A percentile compares a stretch with the other conserved stretches of the same genome.
Evolutionary conservation across 2,113 vertebrate species (phyloP).

Genomic region (Turdus rufiventris): DNA sequence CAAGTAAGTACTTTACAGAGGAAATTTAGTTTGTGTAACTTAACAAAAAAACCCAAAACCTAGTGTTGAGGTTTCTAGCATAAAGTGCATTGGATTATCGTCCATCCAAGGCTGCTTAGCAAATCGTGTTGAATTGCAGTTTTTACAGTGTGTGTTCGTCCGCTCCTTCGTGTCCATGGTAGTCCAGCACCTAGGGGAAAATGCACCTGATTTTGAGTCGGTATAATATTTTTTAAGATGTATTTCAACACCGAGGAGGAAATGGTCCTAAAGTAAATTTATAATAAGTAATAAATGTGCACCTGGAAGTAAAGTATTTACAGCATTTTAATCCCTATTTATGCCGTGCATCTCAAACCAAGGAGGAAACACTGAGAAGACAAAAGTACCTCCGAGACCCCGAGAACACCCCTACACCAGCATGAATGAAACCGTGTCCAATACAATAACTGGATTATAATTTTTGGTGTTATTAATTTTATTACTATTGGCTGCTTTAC

Average conservation of each 20-base stretch:
- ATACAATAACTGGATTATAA: constrained; percentile 76
- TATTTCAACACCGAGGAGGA: constrained; percentile 69
- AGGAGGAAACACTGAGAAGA: constrained; percentile 74
- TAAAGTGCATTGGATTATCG: constrained; percentile 52
- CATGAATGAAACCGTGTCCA: constrained; percentile 75
- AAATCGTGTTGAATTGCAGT: constrained; percentile 2
- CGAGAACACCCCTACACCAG: constrained; percentile 68
- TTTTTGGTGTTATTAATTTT: constrained; percentile 56
- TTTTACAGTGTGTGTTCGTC: constrained; percentile 5
- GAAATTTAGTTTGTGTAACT: constrained; percentile 66
- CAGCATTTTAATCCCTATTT: constrained; percentile 66
- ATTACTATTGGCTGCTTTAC: constrained; percentile 58
- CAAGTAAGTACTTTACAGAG: constrained; percentile 77
- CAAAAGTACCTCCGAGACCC: constrained; percentile 69
- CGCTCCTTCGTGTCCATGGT: neutral
- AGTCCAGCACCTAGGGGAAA: constrained; percentile 19
- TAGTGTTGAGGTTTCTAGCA: constrained; percentile 37
- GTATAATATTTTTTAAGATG: constrained; percentile 10
- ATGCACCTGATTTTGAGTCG: constrained; percentile 66
- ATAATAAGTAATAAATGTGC: constrained; percentile 65
- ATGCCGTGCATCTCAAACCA: constrained; percentile 64
- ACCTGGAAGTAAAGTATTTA: constrained; percentile 70
- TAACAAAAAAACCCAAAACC: constrained; percentile 19
- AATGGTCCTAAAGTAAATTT: constrained; percentile 58
- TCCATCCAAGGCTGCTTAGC: constrained; percentile 42